Conservation (phyloP, 2,888 invertebrate genomes). For the Drosophila ustulata region DNA sequence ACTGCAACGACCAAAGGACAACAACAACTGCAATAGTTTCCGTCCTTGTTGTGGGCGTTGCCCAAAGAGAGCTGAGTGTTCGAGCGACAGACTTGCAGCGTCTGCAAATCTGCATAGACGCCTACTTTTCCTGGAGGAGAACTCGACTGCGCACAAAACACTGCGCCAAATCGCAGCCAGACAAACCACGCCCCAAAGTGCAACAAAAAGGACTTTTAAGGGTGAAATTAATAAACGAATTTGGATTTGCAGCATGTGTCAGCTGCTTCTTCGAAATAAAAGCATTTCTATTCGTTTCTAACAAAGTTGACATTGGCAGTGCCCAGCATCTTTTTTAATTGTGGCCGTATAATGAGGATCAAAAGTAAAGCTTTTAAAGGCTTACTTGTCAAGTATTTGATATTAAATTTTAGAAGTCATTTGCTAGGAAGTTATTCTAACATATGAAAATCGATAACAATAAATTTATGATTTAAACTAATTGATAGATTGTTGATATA, state of each 20-base stretch:
- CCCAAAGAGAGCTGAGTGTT: conserved; percentile 42
- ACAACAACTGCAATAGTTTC: conserved; percentile 12
- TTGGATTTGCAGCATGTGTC: conserved; percentile 32
- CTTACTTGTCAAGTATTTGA: too few relatives aligned
- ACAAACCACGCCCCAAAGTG: conserved; percentile 63
- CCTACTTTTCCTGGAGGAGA: conserved; percentile 67
- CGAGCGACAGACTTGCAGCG: conserved; percentile 61
- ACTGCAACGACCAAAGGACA: conserved; percentile 5
- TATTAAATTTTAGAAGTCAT: too few relatives aligned
- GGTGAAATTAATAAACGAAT: conserved; percentile 67
- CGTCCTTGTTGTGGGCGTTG: conserved; percentile 68
- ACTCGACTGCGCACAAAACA: conserved; percentile 65
- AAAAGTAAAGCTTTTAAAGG: not conserved
- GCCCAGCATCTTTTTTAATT: conserved; percentile 9
- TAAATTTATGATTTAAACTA: too few relatives aligned
- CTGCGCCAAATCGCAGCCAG: conserved; percentile 48
- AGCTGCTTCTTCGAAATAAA: conserved; percentile 19
- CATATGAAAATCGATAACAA: too few relatives aligned
- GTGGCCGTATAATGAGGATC: not conserved
- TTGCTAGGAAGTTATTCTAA: too few relatives aligned
- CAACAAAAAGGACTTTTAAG: conserved; percentile 49
- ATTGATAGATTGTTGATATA: too few relatives aligned
- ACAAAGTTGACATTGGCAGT: conserved; percentile 73
- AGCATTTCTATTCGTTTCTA: conserved; percentile 26
- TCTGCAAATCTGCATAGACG: conserved; percentile 78